phyloP scores from a whole-genome alignment of 2,888 invertebrate species.

The Acanthosepion lycidas region DNA sequence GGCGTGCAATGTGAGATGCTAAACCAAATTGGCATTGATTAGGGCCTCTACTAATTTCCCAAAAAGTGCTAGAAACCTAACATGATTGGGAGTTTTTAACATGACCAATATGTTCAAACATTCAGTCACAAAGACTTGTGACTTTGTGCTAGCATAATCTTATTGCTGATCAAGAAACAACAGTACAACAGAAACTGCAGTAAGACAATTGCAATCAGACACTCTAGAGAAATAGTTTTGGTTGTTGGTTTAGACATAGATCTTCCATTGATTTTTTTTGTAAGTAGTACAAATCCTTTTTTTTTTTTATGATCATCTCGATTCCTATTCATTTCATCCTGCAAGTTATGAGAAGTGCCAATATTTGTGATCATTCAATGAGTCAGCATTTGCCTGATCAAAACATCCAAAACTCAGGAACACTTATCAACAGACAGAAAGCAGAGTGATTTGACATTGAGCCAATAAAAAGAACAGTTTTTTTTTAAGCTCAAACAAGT shows the following conservation, averaged over 20 bases:
- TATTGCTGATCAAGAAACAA: too few relatives aligned
- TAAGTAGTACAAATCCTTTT: neutral
- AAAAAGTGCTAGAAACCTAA: too few relatives aligned
- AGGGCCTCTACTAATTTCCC: too few relatives aligned
- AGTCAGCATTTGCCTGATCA: neutral
- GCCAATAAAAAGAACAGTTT: neutral
- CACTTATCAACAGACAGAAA: neutral
- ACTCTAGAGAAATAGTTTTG: neutral
- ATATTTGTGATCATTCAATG: neutral
- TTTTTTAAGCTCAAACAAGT: neutral
- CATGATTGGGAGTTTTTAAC: too few relatives aligned
- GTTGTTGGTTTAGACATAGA: neutral
- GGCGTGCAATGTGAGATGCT: too few relatives aligned
- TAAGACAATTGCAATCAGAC: neutral
- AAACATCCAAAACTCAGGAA: neutral
- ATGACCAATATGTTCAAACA: too few relatives aligned
- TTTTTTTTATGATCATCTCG: neutral
- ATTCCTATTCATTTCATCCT: neutral
- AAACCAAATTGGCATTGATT: too few relatives aligned
- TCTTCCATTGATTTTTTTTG: neutral
- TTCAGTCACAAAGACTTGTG: too few relatives aligned
- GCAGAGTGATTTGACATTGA: neutral
- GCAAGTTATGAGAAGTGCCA: neutral
- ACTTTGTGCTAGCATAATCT: too few relatives aligned
- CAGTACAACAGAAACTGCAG: neutral